Conservation (phyloP, 23 tunicate species). For the Botrylloides violaceus region DNA sequence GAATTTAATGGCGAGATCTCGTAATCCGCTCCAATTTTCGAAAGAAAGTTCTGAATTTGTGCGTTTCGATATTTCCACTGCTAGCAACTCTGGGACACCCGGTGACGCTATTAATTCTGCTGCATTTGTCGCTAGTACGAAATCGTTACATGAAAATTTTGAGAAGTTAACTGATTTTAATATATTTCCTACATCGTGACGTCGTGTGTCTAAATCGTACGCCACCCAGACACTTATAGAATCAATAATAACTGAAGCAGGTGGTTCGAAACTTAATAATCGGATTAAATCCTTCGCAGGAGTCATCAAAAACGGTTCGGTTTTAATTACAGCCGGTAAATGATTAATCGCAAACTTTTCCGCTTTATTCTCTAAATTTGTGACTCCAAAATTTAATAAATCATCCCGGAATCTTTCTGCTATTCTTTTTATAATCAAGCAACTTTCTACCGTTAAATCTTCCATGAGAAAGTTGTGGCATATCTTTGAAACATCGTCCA, state of each 20-base stretch:
- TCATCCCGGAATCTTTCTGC: constrained; percentile 1
- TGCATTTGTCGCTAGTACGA: background rate
- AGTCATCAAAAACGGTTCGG: background rate
- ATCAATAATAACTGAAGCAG: background rate
- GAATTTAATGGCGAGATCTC: background rate
- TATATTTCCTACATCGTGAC: background rate
- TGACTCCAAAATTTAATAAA: background rate
- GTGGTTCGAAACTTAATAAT: background rate
- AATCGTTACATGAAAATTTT: background rate
- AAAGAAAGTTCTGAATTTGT: background rate
- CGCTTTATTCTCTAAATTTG: background rate
- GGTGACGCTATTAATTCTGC: background rate
- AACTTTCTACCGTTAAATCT: background rate
- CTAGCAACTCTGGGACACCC: background rate
- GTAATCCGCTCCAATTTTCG: background rate
- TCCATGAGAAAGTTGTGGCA: background rate
- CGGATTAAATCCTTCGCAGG: background rate
- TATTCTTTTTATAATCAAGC: background rate
- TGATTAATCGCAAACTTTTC: background rate
- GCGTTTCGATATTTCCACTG: background rate
- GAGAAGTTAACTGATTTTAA: background rate
- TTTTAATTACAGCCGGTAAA: background rate
- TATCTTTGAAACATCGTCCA: background rate
- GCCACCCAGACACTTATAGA: constrained; percentile 1
- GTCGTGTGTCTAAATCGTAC: background rate